phyloP scores from a whole-genome alignment of 1,140 invertebrate species.

The Leptestheria dahalacensis region DNA sequence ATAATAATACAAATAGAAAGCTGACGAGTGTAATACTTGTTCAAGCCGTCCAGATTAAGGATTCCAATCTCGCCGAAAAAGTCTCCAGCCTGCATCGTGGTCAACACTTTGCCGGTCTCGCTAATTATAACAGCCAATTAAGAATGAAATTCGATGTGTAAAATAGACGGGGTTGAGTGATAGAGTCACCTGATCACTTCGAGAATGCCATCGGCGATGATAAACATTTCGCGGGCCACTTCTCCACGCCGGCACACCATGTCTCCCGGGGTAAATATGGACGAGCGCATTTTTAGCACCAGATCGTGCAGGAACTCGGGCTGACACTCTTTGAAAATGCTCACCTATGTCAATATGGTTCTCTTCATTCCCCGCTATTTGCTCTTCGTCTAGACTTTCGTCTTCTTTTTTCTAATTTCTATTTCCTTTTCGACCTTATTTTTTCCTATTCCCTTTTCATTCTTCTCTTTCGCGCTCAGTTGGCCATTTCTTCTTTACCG shows the following conservation, averaged over 20 bases:
- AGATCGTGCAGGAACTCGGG: conserved; percentile 92
- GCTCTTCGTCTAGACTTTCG: too few species aligned
- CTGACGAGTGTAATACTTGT: conserved; percentile 83
- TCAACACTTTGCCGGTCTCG: conserved; percentile 78
- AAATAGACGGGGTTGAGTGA: neutral
- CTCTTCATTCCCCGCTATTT: too few species aligned
- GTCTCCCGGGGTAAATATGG: conserved; percentile 93
- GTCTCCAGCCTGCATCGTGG: conserved; percentile 91
- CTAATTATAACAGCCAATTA: conserved; percentile 31
- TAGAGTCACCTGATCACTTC: conserved; percentile 61
- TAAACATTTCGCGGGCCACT: conserved; percentile 94
- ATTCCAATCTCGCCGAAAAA: conserved; percentile 98
- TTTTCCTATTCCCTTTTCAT: too few species aligned
- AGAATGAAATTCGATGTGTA: neutral
- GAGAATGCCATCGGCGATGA: conserved; percentile 89
- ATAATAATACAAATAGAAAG: too few species aligned
- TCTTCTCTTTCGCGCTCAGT: too few species aligned
- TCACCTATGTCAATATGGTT: too few species aligned
- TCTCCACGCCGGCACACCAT: conserved; percentile 88
- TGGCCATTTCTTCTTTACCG: too few species aligned
- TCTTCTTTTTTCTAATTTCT: too few species aligned
- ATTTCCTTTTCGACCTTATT: too few species aligned
- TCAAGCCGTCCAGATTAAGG: conserved; percentile 83
- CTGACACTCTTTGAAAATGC: conserved; percentile 86
- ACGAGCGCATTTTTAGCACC: conserved; percentile 94